Base-by-base conservation (phyloP, 2,888 invertebrate species). In the Machimus rusticus region DNA sequence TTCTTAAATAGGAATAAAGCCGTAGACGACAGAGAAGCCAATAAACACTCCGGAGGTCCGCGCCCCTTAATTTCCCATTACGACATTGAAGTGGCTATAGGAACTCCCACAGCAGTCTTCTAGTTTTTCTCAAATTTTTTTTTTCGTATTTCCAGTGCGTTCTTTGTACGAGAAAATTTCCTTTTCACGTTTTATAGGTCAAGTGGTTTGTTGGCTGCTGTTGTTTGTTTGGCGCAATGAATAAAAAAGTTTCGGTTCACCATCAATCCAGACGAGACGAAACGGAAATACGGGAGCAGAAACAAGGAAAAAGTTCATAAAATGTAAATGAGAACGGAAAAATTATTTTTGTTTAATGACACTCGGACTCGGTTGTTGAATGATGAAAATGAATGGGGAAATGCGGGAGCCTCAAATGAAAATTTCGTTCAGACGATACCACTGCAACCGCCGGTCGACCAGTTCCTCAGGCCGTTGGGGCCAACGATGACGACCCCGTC, bases 261-360 rank as follows among this genome's bases (percentile, higher is more conserved):
- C 78, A 86, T 28, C 78, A 86, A 23, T 77, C 23, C 31, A 86
- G 39, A 19, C 57, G 37, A 37, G 55, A 74, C 43, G 79, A 46
- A 81, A 81, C 46, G 66, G 74, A 87, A 87, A 77, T 77, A 31
- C 74, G n/a, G 23, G 23, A 28, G 31, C 28, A 46, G 51, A 43
- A 74, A 74, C 16, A 79, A 74, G 79, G 43, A 37, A 74, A 81
- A 66, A 81, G 34, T 79, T 79, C 66, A 81, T 37, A 81, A 87
- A 66, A 74, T 79, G 81, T 66, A 87, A 81, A 79, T 78, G 66
- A 87, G 87, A 87, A 87, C 87, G 87, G 87, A 88, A 89, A 89
- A 89, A 89, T 88, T 88, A 89, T 89, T 89, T 89, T 89, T 88
- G 87, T 88, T 89, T 89, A 90, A 90, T 90, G 88, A 89, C 86